Evolutionary conservation across 2,797 vertebrate genomes (phyloP), one percentile per base, ranked within the genome.

Genomic region (Myotis findleyi): DNA sequence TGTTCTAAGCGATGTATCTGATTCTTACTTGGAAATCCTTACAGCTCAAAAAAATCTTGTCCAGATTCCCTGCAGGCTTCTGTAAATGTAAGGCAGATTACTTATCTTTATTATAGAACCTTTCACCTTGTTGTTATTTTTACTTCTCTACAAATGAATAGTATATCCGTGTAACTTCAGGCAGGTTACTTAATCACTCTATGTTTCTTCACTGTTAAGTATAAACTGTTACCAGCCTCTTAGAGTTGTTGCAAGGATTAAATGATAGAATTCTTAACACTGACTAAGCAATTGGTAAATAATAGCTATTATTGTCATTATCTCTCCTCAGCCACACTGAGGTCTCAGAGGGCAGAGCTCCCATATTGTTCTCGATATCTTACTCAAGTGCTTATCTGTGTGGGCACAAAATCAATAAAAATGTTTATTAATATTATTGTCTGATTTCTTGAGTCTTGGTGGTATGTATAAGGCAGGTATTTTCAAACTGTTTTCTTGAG

Each of bases 381-480:
- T 91, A 27, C 47, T 93, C 59, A 85, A 49, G 62, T 87, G 41
- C 2, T 81, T 92, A 77, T 20, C 47, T 81, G 57, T 72, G 30
- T 36, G 92, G 68, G 72, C 30, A 30, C 89, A 90, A 64, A 90
- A 84, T 89, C 72, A 84, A 4, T 82, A 68, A 83, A 66, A 71
- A 16, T 76, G 47, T 85, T 95, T 88, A 79, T 95, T 91, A 83
- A 81, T 55, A 53, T 86, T 75, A 16, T 90, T 96, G 62, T 69
- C 66, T 92, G 13, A 77, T 90, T 88, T 94, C 77, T 91, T 69
- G 53, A 87, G 36, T 83, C 33, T 81, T 79, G 16, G 9, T 88
- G 38, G 27, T 87, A 0, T 71, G 13, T 69, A 33, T 33, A 59
- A 79, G 55, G 68, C 68, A 91, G 7, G 12, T 77, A 41, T 92